Evolutionary conservation across 2,888 invertebrate genomes (phyloP), one percentile per base, ranked within the genome.

Genomic region (Subacronicta megacephala): DNA sequence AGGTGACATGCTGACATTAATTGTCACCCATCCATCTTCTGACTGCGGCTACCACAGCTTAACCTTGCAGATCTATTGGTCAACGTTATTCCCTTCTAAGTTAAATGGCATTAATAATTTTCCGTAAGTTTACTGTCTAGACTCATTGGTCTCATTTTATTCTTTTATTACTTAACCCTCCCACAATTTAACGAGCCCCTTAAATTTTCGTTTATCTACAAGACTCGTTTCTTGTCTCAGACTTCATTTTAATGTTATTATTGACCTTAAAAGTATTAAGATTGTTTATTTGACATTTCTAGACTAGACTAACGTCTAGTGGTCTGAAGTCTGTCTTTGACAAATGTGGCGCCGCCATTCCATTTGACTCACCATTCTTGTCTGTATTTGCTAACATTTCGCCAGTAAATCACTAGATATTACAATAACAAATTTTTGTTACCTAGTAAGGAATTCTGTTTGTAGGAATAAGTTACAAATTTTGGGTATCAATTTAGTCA

Each of bases 291-390:
- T 70, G 59, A 62, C 52, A 43, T 35, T 47, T 7, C 44, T 41
- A 55, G 49, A 41, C 15, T 10, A 41, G 40, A 61, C 60, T 43
- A 17, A n/a, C 31, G 51, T 58, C 63, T 73, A 64, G 64, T 40
- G 35, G 59, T 73, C 71, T 74, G 31, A 60, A 57, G 73, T 58
- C 56, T 72, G 63, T 56, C 46, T 62, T 75, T 84, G 83, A 85
- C 77, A 73, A 83, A 87, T 86, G 81, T 81, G 85, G 84, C 86
- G 86, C 82, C 87, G 38, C 43, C 52, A 20, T 69, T 54, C 63
- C 2, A 31, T 50, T 78, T 78, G 77, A 70, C 55, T 79, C 72
- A 71, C 66, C 59, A 64, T 53, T 35, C 54, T 53, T 44, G 63
- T 62, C 53, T 69, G 60, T 63, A 26, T 42, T 63, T 53, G 59